phyloP scores from a whole-genome alignment of 2,888 invertebrate genomes.

The Rhodophaea formosa region DNA sequence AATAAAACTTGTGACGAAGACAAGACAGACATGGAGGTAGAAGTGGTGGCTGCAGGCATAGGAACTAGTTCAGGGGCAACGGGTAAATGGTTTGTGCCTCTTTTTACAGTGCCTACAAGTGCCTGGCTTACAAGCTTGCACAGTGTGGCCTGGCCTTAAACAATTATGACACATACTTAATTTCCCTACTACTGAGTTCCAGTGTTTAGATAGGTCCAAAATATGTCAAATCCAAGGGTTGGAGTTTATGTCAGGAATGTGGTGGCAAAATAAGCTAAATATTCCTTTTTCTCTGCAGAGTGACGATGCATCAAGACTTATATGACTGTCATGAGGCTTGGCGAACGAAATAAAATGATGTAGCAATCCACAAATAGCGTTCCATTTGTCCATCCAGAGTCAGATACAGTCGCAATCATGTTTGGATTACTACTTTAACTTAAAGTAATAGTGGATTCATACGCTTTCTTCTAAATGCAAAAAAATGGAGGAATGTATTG shows the following conservation, averaged over 20 bases:
- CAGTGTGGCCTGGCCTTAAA: too few relatives aligned
- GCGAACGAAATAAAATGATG: constrained; percentile 34
- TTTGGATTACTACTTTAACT: constrained; percentile 29
- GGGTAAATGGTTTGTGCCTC: too few relatives aligned
- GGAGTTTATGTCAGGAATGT: constrained; percentile 31
- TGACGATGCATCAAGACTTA: constrained; percentile 31
- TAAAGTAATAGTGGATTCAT: constrained; percentile 32
- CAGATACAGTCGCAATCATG: constrained; percentile 31
- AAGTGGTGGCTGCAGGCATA: too few relatives aligned
- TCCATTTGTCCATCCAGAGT: constrained; percentile 40
- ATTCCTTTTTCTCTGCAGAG: constrained; percentile 32
- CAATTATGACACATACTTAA: too few relatives aligned
- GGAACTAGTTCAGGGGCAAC: too few relatives aligned
- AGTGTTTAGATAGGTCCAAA: constrained; percentile 34
- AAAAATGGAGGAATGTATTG: constrained; percentile 46
- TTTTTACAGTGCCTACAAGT: too few relatives aligned
- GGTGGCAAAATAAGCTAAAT: constrained; percentile 34
- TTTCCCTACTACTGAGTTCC: neutral
- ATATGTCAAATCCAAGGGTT: constrained; percentile 32
- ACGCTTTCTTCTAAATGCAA: constrained; percentile 44
- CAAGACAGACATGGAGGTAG: too few relatives aligned
- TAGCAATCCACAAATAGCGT: constrained; percentile 37
- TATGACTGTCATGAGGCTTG: constrained; percentile 35
- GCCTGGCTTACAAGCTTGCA: too few relatives aligned
- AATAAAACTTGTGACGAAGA: too few relatives aligned